phyloP scores from a whole-genome alignment of 2,888 invertebrate genomes.

The Drosophila putrida region DNA sequence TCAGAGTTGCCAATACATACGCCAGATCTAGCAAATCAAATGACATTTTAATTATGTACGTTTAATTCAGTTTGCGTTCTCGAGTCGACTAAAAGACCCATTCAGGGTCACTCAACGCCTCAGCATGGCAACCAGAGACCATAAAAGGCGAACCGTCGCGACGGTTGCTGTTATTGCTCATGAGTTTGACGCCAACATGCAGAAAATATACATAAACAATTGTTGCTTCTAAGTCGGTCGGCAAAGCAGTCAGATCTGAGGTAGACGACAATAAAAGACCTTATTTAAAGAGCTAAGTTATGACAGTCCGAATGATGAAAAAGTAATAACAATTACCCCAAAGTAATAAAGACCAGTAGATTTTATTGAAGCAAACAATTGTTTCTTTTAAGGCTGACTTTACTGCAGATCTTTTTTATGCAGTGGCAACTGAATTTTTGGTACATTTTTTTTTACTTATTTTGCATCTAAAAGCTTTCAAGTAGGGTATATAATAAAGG shows the following conservation, averaged over 20 bases:
- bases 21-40: conserved; percentile 20
- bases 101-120: conserved; percentile 70
- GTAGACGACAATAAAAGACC: conserved; percentile 15
- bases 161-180: conserved; percentile 46
- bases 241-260: conserved; percentile 1
- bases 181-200: conserved; percentile 51
- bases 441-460: too few species aligned
- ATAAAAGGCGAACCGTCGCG: conserved; percentile 58
- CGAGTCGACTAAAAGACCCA: conserved; percentile 34
- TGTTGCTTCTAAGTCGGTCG: conserved; percentile 29
- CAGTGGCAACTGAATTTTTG: neutral
- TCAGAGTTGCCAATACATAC: neutral
- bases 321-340: conserved; percentile 8
- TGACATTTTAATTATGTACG: conserved; percentile 48
- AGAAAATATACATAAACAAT: conserved; percentile 36
- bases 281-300: conserved; percentile 11
- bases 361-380: neutral
- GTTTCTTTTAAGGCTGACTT: neutral
- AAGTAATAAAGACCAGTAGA: conserved; percentile 9
- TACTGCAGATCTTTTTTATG: neutral
- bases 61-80: conserved; percentile 39
- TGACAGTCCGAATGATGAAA: conserved; percentile 1
- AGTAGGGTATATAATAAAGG: neutral
- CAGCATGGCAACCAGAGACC: conserved; percentile 41
- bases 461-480: neutral